These are phyloP conservation scores for Platorchestia sp. DNA, from an alignment of 1,140 invertebrate genomes.

Conservation along the genomic window DNA sequence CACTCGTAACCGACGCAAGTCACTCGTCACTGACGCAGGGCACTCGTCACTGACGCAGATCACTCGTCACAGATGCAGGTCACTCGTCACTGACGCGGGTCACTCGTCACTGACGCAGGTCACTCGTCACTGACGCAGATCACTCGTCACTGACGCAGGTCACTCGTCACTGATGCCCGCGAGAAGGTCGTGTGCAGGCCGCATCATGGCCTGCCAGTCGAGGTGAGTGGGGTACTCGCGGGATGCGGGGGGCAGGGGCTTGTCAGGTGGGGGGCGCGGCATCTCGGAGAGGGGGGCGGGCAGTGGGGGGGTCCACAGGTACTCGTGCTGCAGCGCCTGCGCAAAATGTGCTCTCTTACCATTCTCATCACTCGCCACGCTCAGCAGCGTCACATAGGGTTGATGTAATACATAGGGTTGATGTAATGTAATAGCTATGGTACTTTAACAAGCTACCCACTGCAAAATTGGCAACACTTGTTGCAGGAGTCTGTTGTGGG, in stretches of 20 bases:
- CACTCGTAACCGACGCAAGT: not conserved
- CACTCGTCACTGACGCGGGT: too few species aligned
- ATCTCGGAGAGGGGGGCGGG: slow-evolving; percentile 74
- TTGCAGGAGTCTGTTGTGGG: too few species aligned
- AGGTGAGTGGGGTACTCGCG: slow-evolving; percentile 64
- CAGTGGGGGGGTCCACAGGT: slow-evolving; percentile 75
- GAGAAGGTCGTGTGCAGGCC: slow-evolving; percentile 70
- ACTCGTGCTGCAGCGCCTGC: slow-evolving; percentile 74
- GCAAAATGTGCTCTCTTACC: slow-evolving; percentile 35
- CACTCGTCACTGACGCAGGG: not conserved
- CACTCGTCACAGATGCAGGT: too few species aligned
- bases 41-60: too few species aligned
- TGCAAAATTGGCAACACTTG: too few species aligned
- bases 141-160: not conserved
- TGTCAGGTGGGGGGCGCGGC: slow-evolving; percentile 70
- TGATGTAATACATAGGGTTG: too few species aligned
- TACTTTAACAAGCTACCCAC: too few species aligned
- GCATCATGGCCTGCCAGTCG: slow-evolving; percentile 69
- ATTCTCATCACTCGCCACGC: not conserved
- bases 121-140: not conserved
- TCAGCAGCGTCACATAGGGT: too few species aligned
- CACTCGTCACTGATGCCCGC: slow-evolving; percentile 39
- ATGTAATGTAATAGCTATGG: too few species aligned
- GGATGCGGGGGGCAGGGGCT: slow-evolving; percentile 66
- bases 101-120: not conserved